phyloP scores from a whole-genome alignment of 2,113 vertebrate genomes.

The Apus apus region DNA sequence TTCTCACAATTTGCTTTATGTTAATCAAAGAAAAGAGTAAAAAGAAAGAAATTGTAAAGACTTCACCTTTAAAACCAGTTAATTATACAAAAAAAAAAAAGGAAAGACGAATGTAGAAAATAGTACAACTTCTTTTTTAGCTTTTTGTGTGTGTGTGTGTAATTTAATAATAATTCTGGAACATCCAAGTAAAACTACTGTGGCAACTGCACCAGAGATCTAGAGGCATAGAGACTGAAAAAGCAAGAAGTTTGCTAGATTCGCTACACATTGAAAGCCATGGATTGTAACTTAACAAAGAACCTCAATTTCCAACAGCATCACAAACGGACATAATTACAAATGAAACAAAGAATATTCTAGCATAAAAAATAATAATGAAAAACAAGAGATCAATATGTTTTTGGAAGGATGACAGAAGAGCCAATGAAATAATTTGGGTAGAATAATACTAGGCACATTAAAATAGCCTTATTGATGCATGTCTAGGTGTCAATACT shows the following conservation, averaged over 20 bases:
- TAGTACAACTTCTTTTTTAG: background rate
- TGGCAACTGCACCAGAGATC: background rate
- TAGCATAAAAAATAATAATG: background rate
- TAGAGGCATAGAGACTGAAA: background rate
- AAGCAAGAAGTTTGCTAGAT: background rate
- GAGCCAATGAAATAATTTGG: constrained; percentile 39
- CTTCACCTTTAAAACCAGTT: background rate
- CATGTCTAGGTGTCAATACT: constrained; percentile 20
- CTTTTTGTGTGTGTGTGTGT: background rate
- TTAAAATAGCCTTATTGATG: constrained; percentile 44
- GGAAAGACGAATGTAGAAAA: background rate
- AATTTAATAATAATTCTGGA: background rate
- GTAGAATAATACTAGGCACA: constrained; percentile 3
- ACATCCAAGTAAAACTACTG: background rate
- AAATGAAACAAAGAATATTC: background rate
- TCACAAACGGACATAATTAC: background rate
- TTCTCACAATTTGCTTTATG: background rate
- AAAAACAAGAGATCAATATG: background rate
- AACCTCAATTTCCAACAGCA: background rate
- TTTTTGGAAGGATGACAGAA: constrained; percentile 40
- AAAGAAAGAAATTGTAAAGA: background rate
- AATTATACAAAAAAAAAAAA: background rate
- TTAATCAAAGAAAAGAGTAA: background rate
- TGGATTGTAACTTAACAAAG: background rate
- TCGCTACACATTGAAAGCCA: background rate